A percentile compares a stretch with the other conserved stretches of the same genome.
phyloP scores from a whole-genome alignment of 2,113 vertebrate genomes.

The Pygoscelis adeliae region DNA sequence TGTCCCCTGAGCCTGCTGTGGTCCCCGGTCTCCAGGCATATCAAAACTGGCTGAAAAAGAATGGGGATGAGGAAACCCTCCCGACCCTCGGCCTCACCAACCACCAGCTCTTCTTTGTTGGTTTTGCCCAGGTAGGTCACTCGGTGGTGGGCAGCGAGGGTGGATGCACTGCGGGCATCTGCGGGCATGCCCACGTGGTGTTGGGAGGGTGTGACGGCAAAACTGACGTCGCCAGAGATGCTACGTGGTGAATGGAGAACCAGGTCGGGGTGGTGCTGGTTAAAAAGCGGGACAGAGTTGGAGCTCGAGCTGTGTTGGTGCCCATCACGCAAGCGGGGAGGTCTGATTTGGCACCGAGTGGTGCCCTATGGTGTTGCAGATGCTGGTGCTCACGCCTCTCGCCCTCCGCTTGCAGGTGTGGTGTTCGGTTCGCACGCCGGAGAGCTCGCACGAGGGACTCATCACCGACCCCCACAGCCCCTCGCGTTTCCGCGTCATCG shows the following conservation, averaged over 20 bases:
- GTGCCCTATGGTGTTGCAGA: accelerated
- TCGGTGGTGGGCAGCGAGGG: neutral
- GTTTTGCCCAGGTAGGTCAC: constrained; percentile 92
- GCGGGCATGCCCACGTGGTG: too few species aligned
- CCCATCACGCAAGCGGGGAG: accelerated
- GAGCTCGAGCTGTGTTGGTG: neutral
- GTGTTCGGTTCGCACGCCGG: constrained; percentile 92
- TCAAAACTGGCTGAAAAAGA: constrained; percentile 90
- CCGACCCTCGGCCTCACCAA: constrained; percentile 91
- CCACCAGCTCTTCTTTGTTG: constrained; percentile 94
- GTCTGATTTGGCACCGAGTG: accelerated
- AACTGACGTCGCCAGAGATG: neutral
- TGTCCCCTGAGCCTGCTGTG: neutral
- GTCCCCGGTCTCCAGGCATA: constrained; percentile 83
- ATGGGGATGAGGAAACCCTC: constrained; percentile 85
- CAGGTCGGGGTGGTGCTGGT: neutral
- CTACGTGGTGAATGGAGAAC: neutral
- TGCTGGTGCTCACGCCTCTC: accelerated
- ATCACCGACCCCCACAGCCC: constrained; percentile 97
- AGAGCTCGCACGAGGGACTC: constrained; percentile 93
- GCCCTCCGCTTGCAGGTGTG: constrained; percentile 81
- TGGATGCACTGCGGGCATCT: neutral
- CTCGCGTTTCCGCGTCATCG: constrained; percentile 91
- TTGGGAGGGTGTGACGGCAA: neutral
- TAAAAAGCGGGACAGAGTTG: neutral